phyloP scores from a whole-genome alignment of 2,888 invertebrate genomes.

The Agonopterix arenella region DNA sequence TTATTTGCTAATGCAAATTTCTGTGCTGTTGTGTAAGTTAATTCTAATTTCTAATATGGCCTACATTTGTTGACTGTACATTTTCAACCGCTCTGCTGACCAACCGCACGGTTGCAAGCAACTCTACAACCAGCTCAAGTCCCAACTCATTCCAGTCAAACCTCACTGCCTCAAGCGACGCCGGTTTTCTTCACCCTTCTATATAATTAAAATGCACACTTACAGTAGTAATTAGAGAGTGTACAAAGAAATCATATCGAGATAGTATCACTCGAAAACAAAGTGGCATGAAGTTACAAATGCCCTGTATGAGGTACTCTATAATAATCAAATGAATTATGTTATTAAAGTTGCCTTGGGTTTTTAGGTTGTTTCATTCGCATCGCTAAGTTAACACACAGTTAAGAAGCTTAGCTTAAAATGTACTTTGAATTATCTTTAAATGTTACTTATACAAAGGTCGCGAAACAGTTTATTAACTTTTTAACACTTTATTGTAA shows the following conservation, averaged over 20 bases:
- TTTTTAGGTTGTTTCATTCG: background rate
- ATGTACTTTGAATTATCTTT: too few species aligned
- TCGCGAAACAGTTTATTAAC: too few species aligned
- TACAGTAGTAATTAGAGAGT: constrained; percentile 50
- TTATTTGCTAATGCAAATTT: too few species aligned
- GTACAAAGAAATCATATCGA: constrained; percentile 53
- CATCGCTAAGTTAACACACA: too few species aligned
- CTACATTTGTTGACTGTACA: too few species aligned
- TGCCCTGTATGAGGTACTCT: constrained; percentile 21
- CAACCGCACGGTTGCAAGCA: background rate
- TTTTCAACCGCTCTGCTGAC: background rate
- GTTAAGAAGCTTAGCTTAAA: too few species aligned
- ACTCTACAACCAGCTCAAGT: constrained; percentile 13
- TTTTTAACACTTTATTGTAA: too few species aligned
- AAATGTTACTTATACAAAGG: too few species aligned
- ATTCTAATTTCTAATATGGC: too few species aligned
- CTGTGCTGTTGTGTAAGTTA: too few species aligned
- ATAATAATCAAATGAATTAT: constrained; percentile 12
- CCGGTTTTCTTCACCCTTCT: constrained; percentile 51
- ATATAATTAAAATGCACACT: constrained; percentile 64
- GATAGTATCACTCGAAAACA: constrained; percentile 47
- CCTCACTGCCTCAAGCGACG: constrained; percentile 33
- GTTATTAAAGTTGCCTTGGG: constrained; percentile 1
- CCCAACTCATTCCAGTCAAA: constrained; percentile 18
- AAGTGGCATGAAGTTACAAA: constrained; percentile 41